Conservation (phyloP, 2,113 vertebrate genomes). For the Chaetura pelagica region DNA sequence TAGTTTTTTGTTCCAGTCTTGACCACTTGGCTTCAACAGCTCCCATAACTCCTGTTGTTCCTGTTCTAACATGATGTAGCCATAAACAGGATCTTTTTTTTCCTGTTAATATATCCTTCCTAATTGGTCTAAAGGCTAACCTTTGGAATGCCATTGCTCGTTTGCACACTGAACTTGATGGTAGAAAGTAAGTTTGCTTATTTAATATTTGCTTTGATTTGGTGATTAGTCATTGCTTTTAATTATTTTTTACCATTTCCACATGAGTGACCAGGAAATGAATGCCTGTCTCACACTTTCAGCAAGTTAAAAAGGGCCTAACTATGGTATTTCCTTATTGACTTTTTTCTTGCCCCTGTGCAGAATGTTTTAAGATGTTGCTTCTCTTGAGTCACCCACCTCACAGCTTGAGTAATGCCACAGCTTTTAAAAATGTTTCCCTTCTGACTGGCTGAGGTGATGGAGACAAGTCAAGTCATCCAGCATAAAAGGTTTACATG, state of each 20-base stretch:
- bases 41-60: constrained; percentile 35
- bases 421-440: constrained; percentile 66
- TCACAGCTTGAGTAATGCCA: constrained; percentile 66
- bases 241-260: constrained; percentile 82
- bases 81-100: constrained; percentile 48
- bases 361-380: constrained; percentile 63
- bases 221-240: constrained; percentile 72
- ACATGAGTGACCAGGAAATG: constrained; percentile 78
- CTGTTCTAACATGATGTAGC: constrained; percentile 44
- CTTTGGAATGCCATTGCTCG: constrained; percentile 38
- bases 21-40: constrained; percentile 25
- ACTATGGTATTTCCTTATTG: constrained; percentile 77
- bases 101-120: constrained; percentile 23
- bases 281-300: constrained; percentile 69
- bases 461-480: constrained; percentile 65
- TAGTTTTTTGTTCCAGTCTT: constrained; percentile 38
- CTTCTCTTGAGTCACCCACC: constrained; percentile 37
- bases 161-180: constrained; percentile 53
- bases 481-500: constrained; percentile 39
- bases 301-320: constrained; percentile 70
- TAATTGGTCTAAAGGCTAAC: constrained; percentile 70
- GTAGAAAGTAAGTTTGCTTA: constrained; percentile 64
- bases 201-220: constrained; percentile 71
- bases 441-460: constrained; percentile 56
- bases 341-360: constrained; percentile 67